Evolutionary conservation across 2,888 invertebrate species (phyloP).

Genomic region (Drosophila anomalata): DNA sequence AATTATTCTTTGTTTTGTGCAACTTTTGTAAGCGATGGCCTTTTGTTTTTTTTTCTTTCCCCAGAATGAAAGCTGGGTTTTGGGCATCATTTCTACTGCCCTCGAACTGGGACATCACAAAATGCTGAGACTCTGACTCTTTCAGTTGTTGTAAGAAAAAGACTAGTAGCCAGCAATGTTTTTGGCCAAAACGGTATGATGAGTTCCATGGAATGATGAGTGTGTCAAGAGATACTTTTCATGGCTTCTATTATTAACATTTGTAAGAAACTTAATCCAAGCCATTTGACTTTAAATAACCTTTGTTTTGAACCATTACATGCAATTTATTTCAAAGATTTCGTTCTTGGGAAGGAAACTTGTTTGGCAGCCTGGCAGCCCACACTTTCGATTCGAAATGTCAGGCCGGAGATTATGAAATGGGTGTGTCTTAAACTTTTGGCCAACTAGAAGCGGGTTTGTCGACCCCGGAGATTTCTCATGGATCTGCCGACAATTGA

Average conservation of each 20-base stretch:
- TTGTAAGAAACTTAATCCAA: too few species aligned
- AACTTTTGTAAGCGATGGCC: constrained; percentile 43
- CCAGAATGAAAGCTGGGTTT: constrained; percentile 39
- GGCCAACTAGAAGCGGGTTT: constrained; percentile 35
- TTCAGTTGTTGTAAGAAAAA: constrained; percentile 7
- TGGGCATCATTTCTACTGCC: constrained; percentile 27
- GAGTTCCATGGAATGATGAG: neutral
- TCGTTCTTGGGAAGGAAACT: constrained; percentile 23
- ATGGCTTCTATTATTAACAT: neutral
- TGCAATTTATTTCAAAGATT: constrained; percentile 1
- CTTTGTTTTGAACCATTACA: neutral
- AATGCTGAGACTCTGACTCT: constrained; percentile 6
- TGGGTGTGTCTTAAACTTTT: constrained; percentile 35
- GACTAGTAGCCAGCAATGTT: constrained; percentile 13
- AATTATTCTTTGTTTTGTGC: constrained; percentile 35
- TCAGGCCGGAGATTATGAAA: constrained; percentile 38
- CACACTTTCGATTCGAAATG: constrained; percentile 27
- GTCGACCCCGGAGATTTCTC: constrained; percentile 22
- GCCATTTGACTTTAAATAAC: neutral
- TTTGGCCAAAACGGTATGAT: constrained; percentile 16
- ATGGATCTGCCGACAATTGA: constrained; percentile 56
- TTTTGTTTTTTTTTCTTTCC: constrained; percentile 37
- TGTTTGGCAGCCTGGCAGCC: constrained; percentile 11
- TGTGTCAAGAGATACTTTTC: neutral
- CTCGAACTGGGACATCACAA: constrained; percentile 21